Percentiles rank a stretch among this genome's conserved stretches.
phyloP scores from a whole-genome alignment of 2,797 vertebrate genomes.

The Crocodylus rhombifer region DNA sequence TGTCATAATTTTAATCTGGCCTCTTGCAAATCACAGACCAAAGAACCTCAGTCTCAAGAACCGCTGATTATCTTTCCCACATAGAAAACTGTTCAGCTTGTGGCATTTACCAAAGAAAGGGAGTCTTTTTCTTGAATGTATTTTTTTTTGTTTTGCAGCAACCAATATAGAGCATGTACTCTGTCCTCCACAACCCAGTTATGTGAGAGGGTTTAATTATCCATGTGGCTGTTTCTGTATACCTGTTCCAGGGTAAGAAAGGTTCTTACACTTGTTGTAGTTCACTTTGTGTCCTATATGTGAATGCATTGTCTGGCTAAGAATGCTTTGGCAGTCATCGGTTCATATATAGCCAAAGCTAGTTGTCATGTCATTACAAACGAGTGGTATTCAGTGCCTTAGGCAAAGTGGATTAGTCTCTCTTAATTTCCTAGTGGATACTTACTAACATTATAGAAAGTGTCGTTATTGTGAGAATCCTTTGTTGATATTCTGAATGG shows the following conservation, averaged over 20 bases:
- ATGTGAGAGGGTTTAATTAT: conserved; percentile 92
- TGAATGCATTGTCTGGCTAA: neutral
- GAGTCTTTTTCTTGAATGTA: neutral
- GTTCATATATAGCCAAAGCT: neutral
- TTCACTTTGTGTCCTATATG: neutral
- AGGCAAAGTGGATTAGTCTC: neutral
- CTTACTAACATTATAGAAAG: neutral
- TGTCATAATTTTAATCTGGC: neutral
- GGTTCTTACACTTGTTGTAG: neutral
- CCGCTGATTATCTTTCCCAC: neutral
- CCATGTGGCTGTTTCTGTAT: conserved; percentile 93
- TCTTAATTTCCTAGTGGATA: neutral
- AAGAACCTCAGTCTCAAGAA: neutral
- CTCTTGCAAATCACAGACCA: neutral
- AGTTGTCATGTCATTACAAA: neutral
- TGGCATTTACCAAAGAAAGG: neutral
- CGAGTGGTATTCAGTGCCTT: neutral
- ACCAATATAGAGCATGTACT: conserved; percentile 86
- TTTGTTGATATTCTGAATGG: neutral
- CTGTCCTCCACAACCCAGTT: conserved; percentile 88
- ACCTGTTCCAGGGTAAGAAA: conserved; percentile 90
- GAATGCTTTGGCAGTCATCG: neutral
- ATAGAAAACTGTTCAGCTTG: neutral
- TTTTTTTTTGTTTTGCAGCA: conserved; percentile 79
- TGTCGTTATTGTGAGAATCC: neutral